Base-by-base conservation (phyloP, 2,888 invertebrate species). In the Saturnia pavonia region DNA sequence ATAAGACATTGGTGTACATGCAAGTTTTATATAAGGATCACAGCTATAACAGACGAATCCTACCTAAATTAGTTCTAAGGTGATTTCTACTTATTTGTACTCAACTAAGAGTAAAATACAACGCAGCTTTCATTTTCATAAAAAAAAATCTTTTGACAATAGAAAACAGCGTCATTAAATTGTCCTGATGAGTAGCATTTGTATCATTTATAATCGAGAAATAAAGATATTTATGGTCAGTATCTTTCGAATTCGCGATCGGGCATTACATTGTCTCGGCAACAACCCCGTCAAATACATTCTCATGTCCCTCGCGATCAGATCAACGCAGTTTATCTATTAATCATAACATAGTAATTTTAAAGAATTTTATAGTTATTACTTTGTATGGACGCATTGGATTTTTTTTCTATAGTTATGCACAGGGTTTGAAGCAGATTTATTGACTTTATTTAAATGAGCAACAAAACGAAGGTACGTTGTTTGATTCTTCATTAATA, bases 151-250 rank as follows among this genome's bases (percentile, higher is more conserved):
- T 66, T 34, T 68, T 72, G 11, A 45, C 60, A 71, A 48, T 68
- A 68, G 72, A 74, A 72, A 71, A 67, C 67, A 40, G 57, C 70
- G 71, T 60, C 57, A 60, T 60, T 60, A 72, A 75, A 74, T 74
- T 48, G 69, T 73, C 74, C 72, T 68, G 70, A 71, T 67, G 70
- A 74, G 45, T 34, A 67, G 25, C 42, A 67, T 34, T 6, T n/a
- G n/a, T n/a, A n/a, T 70, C 72, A 73, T 75, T 75, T 76, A 74
- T 75, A 74, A 68, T 69, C 40, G 68, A 69, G 72, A 69, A 67
- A 68, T 27, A 73, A 54, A 22, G 48, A 22, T 70, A 70, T 72
- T 69, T 71, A 65, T 74, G 71, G 67, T 69, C 74, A 76, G 76
- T 76, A 73, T 71, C 34, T 48, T 68, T 72, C 57, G 57, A 4